Evolutionary conservation across 2,113 vertebrate species (phyloP), one percentile per base, ranked within the genome.

Genomic region (Sturnus vulgaris): DNA sequence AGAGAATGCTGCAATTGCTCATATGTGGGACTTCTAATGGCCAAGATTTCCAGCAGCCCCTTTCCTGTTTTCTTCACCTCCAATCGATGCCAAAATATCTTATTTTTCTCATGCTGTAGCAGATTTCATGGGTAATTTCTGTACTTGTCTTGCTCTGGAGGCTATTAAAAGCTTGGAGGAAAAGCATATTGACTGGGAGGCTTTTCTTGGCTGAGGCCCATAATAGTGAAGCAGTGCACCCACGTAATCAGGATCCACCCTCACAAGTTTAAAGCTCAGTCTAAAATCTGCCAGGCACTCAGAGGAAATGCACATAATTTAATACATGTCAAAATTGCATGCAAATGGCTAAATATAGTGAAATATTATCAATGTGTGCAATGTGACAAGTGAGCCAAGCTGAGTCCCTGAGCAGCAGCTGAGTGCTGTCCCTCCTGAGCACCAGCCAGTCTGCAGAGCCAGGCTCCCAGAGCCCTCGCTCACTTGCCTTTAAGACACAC

Each of bases 31-130:
- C 49, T 75, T 81, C 18, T 59, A 59, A 59, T 55, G 75, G 24
- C 64, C 61, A 59, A 66, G 69, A 50, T 1, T 89, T 91, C 53
- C 20, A 64, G 31, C 40, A 82, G n/a, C 3, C 30, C 24, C 35
- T 76, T 95, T 82, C 68, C 23, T 76, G n/a, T 86, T 97, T 88
- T 92, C 44, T 85, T 94, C 53, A 76, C 35, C 23, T 92, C 55
- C 20, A 49, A 1, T 49, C 3, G 1, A 2, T 3, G 10, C 76
- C 90, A 90, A 90, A 93, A 75, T 82, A 64, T 52, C 87, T 93
- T 86, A 79, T 60, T 88, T 88, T 93, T 75, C 44, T 88, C 40
- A 35, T 55, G 10, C 23, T 39, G 9, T 70, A 86, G 61, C 59
- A 81, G 68, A 88, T 81, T 86, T 56, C 52, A 21, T 70, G 64